Evolutionary conservation across 1,140 invertebrate species (phyloP), one percentile per base, ranked within the genome.

Genomic region (Tribolium madens): DNA sequence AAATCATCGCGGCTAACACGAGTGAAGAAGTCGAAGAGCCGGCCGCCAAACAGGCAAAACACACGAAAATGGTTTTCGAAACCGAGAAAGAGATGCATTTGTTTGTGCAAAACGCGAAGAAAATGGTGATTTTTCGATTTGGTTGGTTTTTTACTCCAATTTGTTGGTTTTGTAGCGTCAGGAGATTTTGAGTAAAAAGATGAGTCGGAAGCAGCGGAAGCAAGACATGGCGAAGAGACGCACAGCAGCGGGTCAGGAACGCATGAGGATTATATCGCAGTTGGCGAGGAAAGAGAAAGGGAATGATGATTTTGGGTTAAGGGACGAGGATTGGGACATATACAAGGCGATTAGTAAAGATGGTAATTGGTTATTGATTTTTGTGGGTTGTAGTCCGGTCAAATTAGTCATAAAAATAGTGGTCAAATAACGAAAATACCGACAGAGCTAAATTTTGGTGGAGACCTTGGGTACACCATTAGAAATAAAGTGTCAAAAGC

Each of bases 301-400:
- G 72, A 93, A 95, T 73, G 95, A 97, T 84, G 96, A 95, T 84
- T 98, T 98, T 88, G 96, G 96, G 18, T 92, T 94, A 87, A 90
- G 95, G 80, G 96, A 98, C 86, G 95, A 96, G 85, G 96, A 98
- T 84, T 98, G 96, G 96, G 95, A 97, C 87, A 95, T 97, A 1
- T 98, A 98, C 84, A 97, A 97, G 88, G 93, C 92, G 50, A 96
- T 97, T 64, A 94, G 93, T 84, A 91, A 90, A 86, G 94, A 95
- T 87, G 89, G 90, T 85, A 85, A 78, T 26, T 26, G 21, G n/a
- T n/a, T 26, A 26, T 26, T 26, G 1, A n/a, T n/a, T n/a, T n/a
- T n/a, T n/a, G 21, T 26, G 21, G 21, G 21, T 26, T n/a, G n/a
- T n/a, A n/a, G n/a, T n/a, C n/a, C n/a, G n/a, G n/a, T n/a, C n/a